Evolutionary conservation across 2,113 vertebrate species (phyloP).

Genomic region (Thermophis baileyi): DNA sequence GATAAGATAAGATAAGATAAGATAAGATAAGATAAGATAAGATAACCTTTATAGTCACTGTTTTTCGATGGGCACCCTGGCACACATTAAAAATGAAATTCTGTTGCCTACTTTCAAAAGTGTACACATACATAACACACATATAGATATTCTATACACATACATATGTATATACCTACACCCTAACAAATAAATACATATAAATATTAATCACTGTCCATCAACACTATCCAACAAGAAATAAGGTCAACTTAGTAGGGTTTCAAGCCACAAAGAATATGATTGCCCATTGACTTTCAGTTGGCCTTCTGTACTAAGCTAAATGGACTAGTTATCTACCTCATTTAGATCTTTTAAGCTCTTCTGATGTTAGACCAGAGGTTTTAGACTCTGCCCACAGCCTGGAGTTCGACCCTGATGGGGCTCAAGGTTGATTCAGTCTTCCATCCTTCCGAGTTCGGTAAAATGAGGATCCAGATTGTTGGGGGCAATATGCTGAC

Average conservation of each 20-base stretch:
- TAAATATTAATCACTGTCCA: too few relatives aligned
- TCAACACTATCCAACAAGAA: background rate
- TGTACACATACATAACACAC: too few relatives aligned
- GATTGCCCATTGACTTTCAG: background rate
- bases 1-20: too few relatives aligned
- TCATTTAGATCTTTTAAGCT: background rate
- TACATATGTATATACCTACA: too few relatives aligned
- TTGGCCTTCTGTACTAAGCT: background rate
- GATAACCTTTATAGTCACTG: too few relatives aligned
- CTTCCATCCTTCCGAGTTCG: background rate
- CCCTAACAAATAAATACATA: too few relatives aligned
- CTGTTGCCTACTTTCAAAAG: too few relatives aligned
- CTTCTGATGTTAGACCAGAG: background rate
- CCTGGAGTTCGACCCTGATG: background rate
- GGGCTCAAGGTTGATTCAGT: background rate
- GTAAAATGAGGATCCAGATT: background rate
- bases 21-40: background rate
- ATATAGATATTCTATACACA: too few relatives aligned
- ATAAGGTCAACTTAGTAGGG: background rate
- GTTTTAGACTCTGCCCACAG: background rate
- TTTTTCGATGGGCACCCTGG: too few relatives aligned
- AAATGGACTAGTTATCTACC: background rate
- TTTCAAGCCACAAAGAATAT: background rate
- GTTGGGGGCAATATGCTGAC: background rate
- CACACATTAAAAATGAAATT: too few relatives aligned